phyloP scores from a whole-genome alignment of 1,140 invertebrate species.

The Philaenus spumarius region DNA sequence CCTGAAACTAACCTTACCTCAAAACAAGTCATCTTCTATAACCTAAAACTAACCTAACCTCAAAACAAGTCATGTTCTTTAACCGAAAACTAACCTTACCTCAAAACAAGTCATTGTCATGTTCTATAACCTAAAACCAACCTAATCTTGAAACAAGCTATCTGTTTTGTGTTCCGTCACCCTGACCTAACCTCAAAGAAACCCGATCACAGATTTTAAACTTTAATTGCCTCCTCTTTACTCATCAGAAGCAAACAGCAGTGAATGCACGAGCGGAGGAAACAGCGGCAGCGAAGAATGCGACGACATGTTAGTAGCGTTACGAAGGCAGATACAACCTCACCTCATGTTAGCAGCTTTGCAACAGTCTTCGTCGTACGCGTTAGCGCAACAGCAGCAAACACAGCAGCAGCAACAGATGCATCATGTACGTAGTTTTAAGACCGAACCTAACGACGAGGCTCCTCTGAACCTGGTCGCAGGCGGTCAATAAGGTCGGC shows the following conservation, averaged over 20 bases:
- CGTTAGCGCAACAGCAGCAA: no score
- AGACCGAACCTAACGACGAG: constrained; percentile 14
- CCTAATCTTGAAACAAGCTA: no score
- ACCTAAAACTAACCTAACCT: no score
- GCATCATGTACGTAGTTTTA: constrained; percentile 2
- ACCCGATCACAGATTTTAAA: not conserved
- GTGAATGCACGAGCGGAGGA: constrained; percentile 34
- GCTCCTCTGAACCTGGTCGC: constrained; percentile 26
- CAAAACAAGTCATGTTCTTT: no score
- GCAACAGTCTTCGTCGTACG: constrained; percentile 14
- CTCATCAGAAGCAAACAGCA: constrained; percentile 37
- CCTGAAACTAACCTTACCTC: no score
- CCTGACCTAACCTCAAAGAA: not conserved
- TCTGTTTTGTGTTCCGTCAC: no score
- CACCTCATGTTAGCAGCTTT: constrained; percentile 50
- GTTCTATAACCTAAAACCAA: no score
- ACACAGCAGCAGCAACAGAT: not conserved
- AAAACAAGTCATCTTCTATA: no score
- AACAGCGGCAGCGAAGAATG: constrained; percentile 41
- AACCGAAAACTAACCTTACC: no score
- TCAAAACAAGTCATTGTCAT: no score
- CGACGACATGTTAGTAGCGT: constrained; percentile 55
- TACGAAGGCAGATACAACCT: constrained; percentile 55
- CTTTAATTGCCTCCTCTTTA: constrained; percentile 1
- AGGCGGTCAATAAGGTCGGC: constrained; percentile 6